These are phyloP conservation scores for Metacarcinus magister DNA, from an alignment of 2,888 invertebrate species.

Conservation along the genomic window DNA sequence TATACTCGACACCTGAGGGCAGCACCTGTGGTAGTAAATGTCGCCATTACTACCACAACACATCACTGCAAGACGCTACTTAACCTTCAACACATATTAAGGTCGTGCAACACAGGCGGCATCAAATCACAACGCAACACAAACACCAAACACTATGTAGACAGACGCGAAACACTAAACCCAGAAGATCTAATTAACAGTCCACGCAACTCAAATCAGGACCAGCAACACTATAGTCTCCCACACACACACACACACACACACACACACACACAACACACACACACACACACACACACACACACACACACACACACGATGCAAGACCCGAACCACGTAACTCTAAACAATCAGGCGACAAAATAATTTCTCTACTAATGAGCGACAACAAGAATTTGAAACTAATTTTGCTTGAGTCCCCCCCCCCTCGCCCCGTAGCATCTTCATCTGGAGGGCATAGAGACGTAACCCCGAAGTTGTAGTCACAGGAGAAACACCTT, in stretches of 20 bases:
- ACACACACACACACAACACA: background rate
- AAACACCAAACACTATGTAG: background rate
- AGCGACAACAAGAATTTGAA: constrained; percentile 72
- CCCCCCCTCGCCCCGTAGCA: constrained; percentile 1
- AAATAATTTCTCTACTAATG: constrained; percentile 70
- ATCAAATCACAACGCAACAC: background rate
- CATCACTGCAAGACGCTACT: background rate
- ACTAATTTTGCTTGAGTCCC: constrained; percentile 67
- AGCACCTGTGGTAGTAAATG: background rate
- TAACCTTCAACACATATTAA: background rate
- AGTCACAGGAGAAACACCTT: background rate
- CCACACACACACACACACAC: background rate
- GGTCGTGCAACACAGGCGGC: background rate
- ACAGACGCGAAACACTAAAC: constrained; percentile 34
- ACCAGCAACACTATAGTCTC: constrained; percentile 17
- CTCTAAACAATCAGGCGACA: constrained; percentile 56
- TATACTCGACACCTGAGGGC: background rate
- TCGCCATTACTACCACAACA: background rate
- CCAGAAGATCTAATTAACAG: constrained; percentile 6
- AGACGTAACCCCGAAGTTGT: constrained; percentile 28
- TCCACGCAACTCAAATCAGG: background rate
- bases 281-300: background rate
- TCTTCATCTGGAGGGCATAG: constrained; percentile 58
- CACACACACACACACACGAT: background rate
- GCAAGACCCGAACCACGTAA: background rate